These are phyloP conservation scores for Hippocampus barbouri DNA, from an alignment of 2,113 vertebrate genomes.

Conservation along the genomic window DNA sequence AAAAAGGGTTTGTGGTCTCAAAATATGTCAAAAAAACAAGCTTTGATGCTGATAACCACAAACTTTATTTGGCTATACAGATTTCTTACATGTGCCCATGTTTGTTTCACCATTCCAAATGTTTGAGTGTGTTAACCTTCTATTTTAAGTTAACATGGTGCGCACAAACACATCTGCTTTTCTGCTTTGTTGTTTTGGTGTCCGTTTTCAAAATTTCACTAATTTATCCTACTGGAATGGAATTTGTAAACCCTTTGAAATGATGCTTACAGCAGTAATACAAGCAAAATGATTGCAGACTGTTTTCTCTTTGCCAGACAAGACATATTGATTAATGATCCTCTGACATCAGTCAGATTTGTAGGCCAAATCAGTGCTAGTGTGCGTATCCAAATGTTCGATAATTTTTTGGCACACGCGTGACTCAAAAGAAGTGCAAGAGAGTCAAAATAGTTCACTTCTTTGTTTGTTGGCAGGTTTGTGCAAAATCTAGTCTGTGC, in stretches of 20 bases:
- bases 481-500: neutral
- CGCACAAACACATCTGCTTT: constrained; percentile 19
- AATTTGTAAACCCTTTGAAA: constrained; percentile 5
- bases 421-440: neutral
- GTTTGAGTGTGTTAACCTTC: constrained; percentile 35
- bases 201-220: constrained; percentile 25
- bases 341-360: neutral
- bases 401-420: neutral
- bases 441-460: neutral
- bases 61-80: neutral
- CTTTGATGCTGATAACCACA: neutral
- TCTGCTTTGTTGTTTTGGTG: constrained; percentile 32
- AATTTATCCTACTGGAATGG: neutral
- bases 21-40: neutral
- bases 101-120: constrained; percentile 36
- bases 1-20: neutral
- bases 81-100: constrained; percentile 3
- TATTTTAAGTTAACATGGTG: constrained; percentile 46
- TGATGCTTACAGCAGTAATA: constrained; percentile 5
- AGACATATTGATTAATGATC: constrained; percentile 19
- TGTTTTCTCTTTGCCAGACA: neutral
- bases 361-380: neutral
- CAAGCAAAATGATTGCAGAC: neutral
- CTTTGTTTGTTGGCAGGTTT: neutral
- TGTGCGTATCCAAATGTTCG: neutral